phyloP scores from a whole-genome alignment of 2,888 invertebrate genomes.

The Cephus pygmeus region DNA sequence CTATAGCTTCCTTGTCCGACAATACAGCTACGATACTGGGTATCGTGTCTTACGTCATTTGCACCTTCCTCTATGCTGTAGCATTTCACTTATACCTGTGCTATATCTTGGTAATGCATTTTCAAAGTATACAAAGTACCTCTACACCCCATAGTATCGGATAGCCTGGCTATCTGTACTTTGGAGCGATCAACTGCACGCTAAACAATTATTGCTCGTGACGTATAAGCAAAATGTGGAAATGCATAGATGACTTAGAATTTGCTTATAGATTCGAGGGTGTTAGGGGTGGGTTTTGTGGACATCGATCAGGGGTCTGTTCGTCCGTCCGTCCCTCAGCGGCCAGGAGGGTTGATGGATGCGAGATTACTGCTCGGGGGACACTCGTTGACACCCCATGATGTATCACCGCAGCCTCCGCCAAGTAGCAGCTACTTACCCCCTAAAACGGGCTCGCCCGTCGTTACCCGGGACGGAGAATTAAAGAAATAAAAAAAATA shows the following conservation, averaged over 20 bases:
- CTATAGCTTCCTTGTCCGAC: no score
- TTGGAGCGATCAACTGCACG: background rate
- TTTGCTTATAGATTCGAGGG: background rate
- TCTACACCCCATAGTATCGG: no score
- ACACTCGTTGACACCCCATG: constrained; percentile 57
- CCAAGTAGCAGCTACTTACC: constrained; percentile 43
- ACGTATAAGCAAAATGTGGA: background rate
- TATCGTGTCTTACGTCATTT: no score
- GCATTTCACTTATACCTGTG: no score
- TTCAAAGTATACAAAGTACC: no score
- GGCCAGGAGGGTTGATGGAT: constrained; percentile 59
- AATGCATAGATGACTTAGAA: background rate
- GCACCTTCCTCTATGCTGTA: no score
- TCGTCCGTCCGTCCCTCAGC: constrained; percentile 38
- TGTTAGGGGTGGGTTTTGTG: constrained; percentile 18
- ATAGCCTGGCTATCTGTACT: background rate
- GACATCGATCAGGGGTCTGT: constrained; percentile 59
- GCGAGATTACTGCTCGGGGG: constrained; percentile 59
- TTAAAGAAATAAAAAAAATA: constrained; percentile 23
- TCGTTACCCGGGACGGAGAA: constrained; percentile 17
- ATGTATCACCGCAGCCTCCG: constrained; percentile 45
- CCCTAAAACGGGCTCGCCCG: constrained; percentile 24
- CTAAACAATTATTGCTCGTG: background rate
- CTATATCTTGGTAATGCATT: no score
- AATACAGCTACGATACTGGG: no score